Percentiles rank a stretch among this genome's conserved stretches.
These are phyloP conservation scores for Pitta sordida DNA, from an alignment of 2,113 vertebrate species.

Conservation along the genomic window DNA sequence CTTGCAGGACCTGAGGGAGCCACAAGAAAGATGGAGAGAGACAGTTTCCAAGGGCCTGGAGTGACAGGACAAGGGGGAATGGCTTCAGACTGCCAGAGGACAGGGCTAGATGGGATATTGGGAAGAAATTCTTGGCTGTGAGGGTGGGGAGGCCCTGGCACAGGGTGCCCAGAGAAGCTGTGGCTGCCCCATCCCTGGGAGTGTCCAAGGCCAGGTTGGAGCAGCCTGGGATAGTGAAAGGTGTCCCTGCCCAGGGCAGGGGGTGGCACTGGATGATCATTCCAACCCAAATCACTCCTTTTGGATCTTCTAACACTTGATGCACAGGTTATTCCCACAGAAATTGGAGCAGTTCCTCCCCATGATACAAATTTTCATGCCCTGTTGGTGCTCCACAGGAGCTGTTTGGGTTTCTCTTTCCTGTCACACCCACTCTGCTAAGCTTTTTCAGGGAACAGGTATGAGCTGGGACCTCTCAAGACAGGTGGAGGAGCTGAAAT, in stretches of 20 bases:
- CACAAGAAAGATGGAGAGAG: rapidly evolving
- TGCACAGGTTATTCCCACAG: neutral
- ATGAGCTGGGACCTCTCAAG: neutral
- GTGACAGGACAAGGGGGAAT: neutral
- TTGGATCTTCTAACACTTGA: neutral
- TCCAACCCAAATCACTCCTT: neutral
- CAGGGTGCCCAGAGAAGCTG: neutral
- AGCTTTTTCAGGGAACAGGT: neutral
- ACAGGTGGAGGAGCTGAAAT: neutral
- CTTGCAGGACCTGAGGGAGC: too few species aligned
- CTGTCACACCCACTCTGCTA: neutral
- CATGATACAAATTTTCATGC: neutral
- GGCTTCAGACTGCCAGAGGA: neutral
- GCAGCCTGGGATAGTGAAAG: neutral
- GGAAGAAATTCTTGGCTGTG: neutral
- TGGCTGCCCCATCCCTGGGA: neutral
- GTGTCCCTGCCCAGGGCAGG: neutral
- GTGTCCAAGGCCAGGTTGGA: neutral
- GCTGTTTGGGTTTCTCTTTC: neutral
- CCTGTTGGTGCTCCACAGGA: neutral
- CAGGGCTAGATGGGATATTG: neutral
- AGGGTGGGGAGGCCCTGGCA: neutral
- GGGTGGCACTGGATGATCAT: rapidly evolving
- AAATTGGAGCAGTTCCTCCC: neutral
- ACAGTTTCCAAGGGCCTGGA: rapidly evolving